These are phyloP conservation scores for Oscheius onirici DNA, from an alignment of 2,888 invertebrate genomes.

Conservation along the genomic window DNA sequence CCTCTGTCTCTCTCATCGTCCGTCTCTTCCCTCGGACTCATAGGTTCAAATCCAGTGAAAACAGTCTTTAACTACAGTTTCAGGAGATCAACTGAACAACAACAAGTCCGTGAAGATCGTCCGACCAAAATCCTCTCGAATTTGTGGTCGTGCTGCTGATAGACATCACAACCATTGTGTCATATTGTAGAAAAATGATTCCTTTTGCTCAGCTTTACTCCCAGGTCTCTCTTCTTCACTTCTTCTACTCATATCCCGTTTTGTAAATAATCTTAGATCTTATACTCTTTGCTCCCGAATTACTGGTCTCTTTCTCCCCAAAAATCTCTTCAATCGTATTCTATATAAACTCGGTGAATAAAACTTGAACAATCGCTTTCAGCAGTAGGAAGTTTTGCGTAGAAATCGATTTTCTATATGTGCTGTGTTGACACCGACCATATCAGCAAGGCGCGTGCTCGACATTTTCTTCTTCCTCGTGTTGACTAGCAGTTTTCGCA, in stretches of 20 bases:
- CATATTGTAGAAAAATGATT: slow-evolving; percentile 10
- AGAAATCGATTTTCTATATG: slow-evolving; percentile 7
- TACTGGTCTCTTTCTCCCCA: slow-evolving; percentile 12
- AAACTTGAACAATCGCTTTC: neutral
- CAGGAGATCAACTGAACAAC: slow-evolving; percentile 29
- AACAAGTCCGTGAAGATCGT: neutral
- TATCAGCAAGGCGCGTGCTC: neutral
- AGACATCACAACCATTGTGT: slow-evolving; percentile 6
- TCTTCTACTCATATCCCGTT: neutral
- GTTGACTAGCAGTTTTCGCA: too few relatives aligned
- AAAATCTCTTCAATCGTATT: neutral
- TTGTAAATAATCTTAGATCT: neutral
- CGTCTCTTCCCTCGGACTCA: slow-evolving; percentile 6
- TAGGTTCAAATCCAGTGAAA: neutral
- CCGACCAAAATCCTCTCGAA: neutral
- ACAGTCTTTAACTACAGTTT: neutral
- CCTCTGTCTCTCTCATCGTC: slow-evolving; percentile 20
- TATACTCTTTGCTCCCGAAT: slow-evolving; percentile 6
- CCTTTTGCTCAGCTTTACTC: slow-evolving; percentile 14
- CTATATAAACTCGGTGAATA: slow-evolving; percentile 12
- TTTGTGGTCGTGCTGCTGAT: neutral
- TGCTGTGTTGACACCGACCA: too few relatives aligned
- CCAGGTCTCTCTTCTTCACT: slow-evolving; percentile 2
- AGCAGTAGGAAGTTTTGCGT: neutral
- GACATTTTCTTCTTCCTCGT: neutral